phyloP scores from a whole-genome alignment of 1,140 invertebrate genomes.

The Lucilia cuprina region DNA sequence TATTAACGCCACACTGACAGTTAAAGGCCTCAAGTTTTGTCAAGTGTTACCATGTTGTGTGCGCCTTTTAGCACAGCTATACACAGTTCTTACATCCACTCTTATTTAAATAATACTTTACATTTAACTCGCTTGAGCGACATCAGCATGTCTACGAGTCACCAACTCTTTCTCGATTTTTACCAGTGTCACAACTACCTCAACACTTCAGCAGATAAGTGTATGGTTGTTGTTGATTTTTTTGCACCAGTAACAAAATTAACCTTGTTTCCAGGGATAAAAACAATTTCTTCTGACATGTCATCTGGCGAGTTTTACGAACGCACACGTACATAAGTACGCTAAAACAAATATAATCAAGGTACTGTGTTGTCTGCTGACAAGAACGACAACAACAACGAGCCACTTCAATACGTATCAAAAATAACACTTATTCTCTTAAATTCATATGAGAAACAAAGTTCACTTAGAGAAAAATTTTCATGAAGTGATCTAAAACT shows the following conservation, averaged over 20 bases:
- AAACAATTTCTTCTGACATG: not conserved
- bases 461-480: too few species aligned
- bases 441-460: too few species aligned
- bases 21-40: not conserved
- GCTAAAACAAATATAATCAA: not conserved
- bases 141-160: too few species aligned
- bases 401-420: too few species aligned
- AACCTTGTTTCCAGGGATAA: not conserved
- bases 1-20: not conserved
- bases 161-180: too few species aligned
- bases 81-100: not conserved
- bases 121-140: not conserved
- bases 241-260: not conserved
- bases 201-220: not conserved
- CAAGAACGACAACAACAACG: not conserved
- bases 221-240: not conserved
- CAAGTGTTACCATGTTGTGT: not conserved
- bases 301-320: not conserved
- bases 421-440: too few species aligned
- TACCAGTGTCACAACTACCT: not conserved
- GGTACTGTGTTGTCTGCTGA: not conserved
- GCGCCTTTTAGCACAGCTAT: not conserved
- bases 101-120: not conserved
- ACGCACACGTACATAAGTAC: not conserved
- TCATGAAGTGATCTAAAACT: too few species aligned